phyloP scores from a whole-genome alignment of 2,888 invertebrate species.

The Orgyia antiqua region DNA sequence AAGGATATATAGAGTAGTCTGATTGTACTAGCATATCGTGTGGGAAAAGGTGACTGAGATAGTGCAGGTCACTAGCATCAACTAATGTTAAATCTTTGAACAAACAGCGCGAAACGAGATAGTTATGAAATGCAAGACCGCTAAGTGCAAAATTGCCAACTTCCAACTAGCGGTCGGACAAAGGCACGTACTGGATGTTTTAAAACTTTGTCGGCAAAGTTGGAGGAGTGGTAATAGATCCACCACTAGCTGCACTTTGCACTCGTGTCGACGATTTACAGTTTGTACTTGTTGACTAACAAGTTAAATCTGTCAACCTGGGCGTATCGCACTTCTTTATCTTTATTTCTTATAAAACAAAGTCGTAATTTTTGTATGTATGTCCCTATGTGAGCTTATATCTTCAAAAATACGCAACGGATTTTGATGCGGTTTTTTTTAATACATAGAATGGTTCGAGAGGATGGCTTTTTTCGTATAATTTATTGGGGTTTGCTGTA shows the following conservation, averaged over 20 bases:
- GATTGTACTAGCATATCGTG: too few species aligned
- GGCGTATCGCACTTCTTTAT: too few species aligned
- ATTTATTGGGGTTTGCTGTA: too few species aligned
- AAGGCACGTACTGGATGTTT: constrained; percentile 35
- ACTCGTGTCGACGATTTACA: constrained; percentile 32
- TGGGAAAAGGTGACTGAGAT: too few species aligned
- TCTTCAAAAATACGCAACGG: too few species aligned
- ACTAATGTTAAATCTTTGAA: constrained; percentile 17
- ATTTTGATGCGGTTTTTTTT: too few species aligned
- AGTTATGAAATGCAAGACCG: constrained; percentile 38
- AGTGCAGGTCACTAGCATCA: constrained; percentile 9
- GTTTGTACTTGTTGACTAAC: constrained; percentile 31
- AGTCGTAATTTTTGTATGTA: too few species aligned
- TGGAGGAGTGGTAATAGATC: constrained; percentile 43
- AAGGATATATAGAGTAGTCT: too few species aligned
- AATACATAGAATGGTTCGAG: too few species aligned
- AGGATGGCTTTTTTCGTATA: too few species aligned
- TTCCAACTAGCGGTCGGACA: constrained; percentile 20
- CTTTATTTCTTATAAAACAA: too few species aligned
- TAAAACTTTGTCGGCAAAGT: constrained; percentile 44
- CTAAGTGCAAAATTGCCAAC: constrained; percentile 36
- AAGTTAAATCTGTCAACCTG: constrained; percentile 16
- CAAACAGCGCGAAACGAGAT: constrained; percentile 23
- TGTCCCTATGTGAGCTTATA: too few species aligned
- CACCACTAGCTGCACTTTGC: constrained; percentile 37